Percentiles rank a stretch among this genome's conserved stretches.
phyloP scores from a whole-genome alignment of 2,797 vertebrate species.

The Sphenodon punctatus region DNA sequence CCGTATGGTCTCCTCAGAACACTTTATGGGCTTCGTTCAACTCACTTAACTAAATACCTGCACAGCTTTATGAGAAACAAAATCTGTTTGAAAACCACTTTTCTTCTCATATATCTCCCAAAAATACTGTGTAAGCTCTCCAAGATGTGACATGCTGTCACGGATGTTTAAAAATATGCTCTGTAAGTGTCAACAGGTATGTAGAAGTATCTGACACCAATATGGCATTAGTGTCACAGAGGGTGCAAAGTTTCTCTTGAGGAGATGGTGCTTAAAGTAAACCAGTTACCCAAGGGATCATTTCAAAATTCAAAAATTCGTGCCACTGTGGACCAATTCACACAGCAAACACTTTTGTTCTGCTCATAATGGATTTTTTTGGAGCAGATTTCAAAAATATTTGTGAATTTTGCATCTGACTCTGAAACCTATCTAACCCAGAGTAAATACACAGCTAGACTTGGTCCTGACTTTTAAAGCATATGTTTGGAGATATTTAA shows the following conservation, averaged over 20 bases:
- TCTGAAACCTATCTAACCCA: no score
- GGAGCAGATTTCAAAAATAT: no score
- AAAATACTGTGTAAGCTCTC: background rate
- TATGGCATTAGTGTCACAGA: background rate
- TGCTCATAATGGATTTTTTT: background rate
- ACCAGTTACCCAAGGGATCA: accelerated
- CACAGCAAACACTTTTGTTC: background rate
- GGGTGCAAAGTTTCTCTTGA: background rate
- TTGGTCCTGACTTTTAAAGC: no score
- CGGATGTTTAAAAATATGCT: accelerated
- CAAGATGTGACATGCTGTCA: background rate
- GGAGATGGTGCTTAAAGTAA: accelerated
- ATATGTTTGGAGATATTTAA: no score
- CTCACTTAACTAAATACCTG: background rate
- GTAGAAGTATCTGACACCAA: background rate
- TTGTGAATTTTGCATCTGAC: no score
- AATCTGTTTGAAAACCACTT: background rate
- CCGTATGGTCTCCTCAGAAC: background rate
- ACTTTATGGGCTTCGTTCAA: background rate
- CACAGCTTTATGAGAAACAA: background rate
- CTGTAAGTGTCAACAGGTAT: accelerated
- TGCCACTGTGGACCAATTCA: accelerated
- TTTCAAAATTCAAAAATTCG: background rate
- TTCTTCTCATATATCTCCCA: background rate
- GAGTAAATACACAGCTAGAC: no score